Percentiles rank a stretch among this genome's conserved stretches.
These are phyloP conservation scores for Tauraco hartlaubi DNA, from an alignment of 2,797 vertebrate species.

Conservation along the genomic window DNA sequence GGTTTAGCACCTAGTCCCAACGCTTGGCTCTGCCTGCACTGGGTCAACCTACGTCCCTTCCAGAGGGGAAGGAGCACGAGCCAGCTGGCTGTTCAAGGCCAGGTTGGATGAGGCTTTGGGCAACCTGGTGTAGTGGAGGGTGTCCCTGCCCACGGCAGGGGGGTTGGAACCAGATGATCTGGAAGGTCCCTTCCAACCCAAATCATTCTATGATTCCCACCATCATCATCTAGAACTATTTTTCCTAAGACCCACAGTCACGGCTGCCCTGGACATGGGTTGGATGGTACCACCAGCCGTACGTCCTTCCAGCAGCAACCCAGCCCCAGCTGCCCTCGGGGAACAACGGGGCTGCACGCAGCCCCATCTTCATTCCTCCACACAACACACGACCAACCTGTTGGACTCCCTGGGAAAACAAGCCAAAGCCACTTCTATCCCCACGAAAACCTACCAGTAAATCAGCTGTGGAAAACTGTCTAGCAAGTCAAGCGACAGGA, in stretches of 20 bases:
- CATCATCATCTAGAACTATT: neutral
- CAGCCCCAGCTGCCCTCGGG: neutral
- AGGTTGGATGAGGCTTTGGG: no score
- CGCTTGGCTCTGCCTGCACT: neutral
- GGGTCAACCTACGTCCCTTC: accelerated
- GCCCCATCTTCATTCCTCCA: neutral
- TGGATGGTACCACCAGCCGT: neutral
- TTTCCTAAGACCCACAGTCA: neutral
- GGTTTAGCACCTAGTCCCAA: accelerated
- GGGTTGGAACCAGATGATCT: no score
- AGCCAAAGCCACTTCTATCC: neutral
- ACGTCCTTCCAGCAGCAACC: accelerated
- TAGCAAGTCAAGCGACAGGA: neutral
- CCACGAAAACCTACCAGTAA: neutral
- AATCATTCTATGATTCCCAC: no score
- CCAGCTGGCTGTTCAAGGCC: neutral
- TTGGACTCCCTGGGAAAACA: neutral
- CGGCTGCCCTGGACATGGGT: accelerated
- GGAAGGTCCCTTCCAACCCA: no score
- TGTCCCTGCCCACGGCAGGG: no score
- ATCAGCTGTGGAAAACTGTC: neutral
- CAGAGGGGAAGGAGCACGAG: neutral
- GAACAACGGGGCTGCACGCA: accelerated
- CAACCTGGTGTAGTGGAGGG: no score
- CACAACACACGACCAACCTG: neutral